These are phyloP conservation scores for Poecilobothrus nobilitatus DNA, from an alignment of 2,888 invertebrate species.

Conservation along the genomic window DNA sequence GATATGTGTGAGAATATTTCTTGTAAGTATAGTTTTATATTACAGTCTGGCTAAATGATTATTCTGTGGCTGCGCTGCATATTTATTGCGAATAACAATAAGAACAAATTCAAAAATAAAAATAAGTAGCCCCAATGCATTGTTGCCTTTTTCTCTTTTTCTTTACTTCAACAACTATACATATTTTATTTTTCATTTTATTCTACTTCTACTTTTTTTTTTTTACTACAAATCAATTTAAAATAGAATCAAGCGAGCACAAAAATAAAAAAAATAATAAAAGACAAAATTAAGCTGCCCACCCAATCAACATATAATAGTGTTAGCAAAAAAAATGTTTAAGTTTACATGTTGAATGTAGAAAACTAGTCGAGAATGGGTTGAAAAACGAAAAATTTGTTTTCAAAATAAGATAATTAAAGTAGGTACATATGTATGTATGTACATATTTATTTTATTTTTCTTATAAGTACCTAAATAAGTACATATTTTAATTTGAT, in stretches of 20 bases:
- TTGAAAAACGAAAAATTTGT: no score
- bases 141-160: constrained; percentile 4
- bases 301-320: no score
- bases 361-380: no score
- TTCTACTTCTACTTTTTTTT: no score
- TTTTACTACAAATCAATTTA: neutral
- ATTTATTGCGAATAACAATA: constrained; percentile 2
- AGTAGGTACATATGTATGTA: no score
- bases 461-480: no score
- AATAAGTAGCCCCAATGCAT: neutral
- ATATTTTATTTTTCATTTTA: neutral
- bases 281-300: no score
- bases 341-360: no score
- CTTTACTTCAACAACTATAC: neutral
- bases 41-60: neutral
- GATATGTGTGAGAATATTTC: neutral
- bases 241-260: neutral
- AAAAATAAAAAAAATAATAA: neutral
- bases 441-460: no score
- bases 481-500: no score
- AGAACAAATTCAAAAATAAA: neutral
- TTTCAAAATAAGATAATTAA: no score
- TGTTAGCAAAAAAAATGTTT: no score
- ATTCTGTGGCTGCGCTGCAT: neutral
- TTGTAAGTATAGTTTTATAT: neutral